These are phyloP conservation scores for Arctocebus calabarensis DNA, from an alignment of 2,797 vertebrate genomes.

Conservation along the genomic window DNA sequence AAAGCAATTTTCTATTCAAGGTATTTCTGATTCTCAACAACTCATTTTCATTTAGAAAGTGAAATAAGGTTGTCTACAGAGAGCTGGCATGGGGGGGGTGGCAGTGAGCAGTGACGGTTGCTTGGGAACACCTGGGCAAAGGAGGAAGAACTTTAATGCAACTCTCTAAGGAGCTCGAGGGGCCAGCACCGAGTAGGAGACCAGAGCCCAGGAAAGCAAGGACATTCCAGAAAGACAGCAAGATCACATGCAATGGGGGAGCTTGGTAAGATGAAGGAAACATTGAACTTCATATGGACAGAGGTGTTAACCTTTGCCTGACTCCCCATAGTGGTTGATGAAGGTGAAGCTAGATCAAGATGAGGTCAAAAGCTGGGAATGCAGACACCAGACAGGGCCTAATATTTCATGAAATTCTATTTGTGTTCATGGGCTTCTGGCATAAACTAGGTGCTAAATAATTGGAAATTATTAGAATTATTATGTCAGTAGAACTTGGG, in stretches of 20 bases:
- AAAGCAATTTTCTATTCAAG: constrained; percentile 72
- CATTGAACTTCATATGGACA: rapidly evolving
- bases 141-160: not conserved
- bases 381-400: not conserved
- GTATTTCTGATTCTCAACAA: constrained; percentile 54
- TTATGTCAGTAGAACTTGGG: not conserved
- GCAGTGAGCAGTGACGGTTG: not conserved
- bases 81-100: rapidly evolving
- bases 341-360: too few relatives aligned
- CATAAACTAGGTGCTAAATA: not conserved
- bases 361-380: not conserved
- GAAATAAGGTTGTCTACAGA: rapidly evolving
- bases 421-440: not conserved
- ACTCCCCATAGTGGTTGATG: rapidly evolving
- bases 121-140: not conserved
- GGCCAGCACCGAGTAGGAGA: not conserved
- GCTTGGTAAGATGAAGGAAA: rapidly evolving
- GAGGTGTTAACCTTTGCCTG: rapidly evolving
- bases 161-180: not conserved
- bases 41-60: not conserved
- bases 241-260: rapidly evolving
- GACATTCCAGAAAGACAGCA: not conserved
- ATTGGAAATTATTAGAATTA: not conserved
- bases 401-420: not conserved
- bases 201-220: not conserved